Evolutionary conservation across 2,797 vertebrate species (phyloP).

Genomic region (Poecilia picta): DNA sequence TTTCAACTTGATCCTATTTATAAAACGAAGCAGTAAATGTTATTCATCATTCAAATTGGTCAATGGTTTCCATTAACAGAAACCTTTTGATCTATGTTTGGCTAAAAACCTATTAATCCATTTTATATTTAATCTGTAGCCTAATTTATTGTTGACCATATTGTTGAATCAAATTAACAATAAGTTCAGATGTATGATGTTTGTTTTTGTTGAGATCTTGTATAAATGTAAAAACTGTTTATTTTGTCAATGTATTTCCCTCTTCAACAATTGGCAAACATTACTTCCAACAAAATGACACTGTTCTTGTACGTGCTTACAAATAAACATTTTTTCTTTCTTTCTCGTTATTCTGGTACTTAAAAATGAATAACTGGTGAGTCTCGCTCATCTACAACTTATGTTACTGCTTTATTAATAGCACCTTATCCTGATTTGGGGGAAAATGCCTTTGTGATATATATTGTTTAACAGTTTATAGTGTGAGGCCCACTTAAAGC

Average conservation of each 20-base stretch:
- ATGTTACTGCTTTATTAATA: no score
- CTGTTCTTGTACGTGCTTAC: background rate
- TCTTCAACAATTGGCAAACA: background rate
- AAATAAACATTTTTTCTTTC: background rate
- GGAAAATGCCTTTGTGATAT: no score
- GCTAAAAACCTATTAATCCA: background rate
- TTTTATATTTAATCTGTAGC: background rate
- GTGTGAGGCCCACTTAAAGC: no score
- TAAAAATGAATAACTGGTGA: background rate
- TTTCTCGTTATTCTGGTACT: background rate
- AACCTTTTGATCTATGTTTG: background rate
- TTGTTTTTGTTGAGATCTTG: background rate
- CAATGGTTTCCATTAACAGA: background rate
- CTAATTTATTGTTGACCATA: background rate
- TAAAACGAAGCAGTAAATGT: background rate
- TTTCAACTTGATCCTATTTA: background rate
- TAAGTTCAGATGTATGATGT: background rate
- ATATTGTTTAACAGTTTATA: no score
- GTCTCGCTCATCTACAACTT: no score
- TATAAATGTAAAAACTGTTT: background rate
- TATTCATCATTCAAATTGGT: background rate
- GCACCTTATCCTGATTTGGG: no score
- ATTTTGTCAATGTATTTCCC: background rate
- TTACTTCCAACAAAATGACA: background rate
- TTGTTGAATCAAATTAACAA: background rate